Conservation (phyloP, 2,888 invertebrate species). For the Eristalis intricaria region DNA sequence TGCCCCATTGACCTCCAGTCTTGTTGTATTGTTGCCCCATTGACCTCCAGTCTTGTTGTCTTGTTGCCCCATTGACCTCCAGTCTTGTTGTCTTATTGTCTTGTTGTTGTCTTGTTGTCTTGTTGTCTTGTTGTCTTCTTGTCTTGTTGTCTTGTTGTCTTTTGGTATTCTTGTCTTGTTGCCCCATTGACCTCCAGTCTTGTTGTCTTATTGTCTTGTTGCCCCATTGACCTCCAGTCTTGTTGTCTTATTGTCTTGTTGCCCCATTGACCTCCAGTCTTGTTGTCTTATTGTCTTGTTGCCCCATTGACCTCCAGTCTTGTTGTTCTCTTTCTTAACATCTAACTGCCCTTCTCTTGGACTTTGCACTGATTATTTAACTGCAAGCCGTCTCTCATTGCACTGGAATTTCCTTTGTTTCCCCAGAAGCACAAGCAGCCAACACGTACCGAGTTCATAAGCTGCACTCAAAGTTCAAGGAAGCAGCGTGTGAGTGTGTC, state of each 20-base stretch:
- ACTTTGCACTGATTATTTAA: background rate
- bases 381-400: background rate
- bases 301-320: background rate
- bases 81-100: background rate
- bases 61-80: background rate
- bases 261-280: background rate
- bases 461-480: slow-evolving; percentile 59
- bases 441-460: slow-evolving; percentile 61
- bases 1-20: background rate
- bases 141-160: background rate
- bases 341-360: background rate
- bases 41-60: background rate
- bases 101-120: background rate
- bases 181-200: background rate
- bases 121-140: background rate
- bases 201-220: background rate
- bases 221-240: background rate
- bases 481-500: slow-evolving; percentile 30
- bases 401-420: slow-evolving; percentile 62
- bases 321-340: background rate
- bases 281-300: background rate
- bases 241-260: background rate
- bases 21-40: background rate
- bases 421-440: slow-evolving; percentile 30
- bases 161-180: background rate